Evolutionary conservation across 2,797 vertebrate genomes (phyloP), one percentile per base, ranked within the genome.

Genomic region (Hoplostethus mediterraneus): DNA sequence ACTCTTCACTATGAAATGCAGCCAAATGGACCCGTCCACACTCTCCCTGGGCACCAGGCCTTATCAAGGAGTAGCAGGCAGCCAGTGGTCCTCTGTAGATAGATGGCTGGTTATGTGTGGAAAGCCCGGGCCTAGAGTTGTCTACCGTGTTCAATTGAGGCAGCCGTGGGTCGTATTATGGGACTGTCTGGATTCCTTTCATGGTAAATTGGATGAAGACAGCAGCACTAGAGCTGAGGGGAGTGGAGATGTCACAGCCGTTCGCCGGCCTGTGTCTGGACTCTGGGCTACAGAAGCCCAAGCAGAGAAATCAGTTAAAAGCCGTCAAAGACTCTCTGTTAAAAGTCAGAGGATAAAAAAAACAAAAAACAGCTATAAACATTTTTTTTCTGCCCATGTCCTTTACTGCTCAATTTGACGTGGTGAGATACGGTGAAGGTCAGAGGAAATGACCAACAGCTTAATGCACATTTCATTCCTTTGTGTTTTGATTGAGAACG

Each of bases 131-230:
- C 74, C 63, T 74, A 10, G 67, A 69, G 65, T 82, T 49, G 77
- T 76, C 61, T 59, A 73, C 71, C 58, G 45, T 74, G 81, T 64
- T 88, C 80, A 82, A 76, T 86, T 13, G 67, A 69, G 73, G 71
- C 67, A 54, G 73, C 79, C 53, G 75, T 38, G 73, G 82, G 87
- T 88, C 82, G 86, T 69, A 80, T 87, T 83, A 83, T 79, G 76
- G 71, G 77, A 81, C 87, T 65, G 86, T 89, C 87, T 82, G 76
- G 77, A 77, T 79, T 73, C 85, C 76, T 82, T 91, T 91, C 85
- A 85, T 87, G 90, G 82, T 87, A 79, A 87, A 91, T 87, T 89
- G 88, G 87, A 90, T 86, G 88, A 91, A 82, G 86, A 80, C 81
- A 31, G 79, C 80, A 36, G 76, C 80, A 67, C 72, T 58, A 58